These are phyloP conservation scores for Lepidurus apus DNA, from an alignment of 1,140 invertebrate species.

Conservation along the genomic window DNA sequence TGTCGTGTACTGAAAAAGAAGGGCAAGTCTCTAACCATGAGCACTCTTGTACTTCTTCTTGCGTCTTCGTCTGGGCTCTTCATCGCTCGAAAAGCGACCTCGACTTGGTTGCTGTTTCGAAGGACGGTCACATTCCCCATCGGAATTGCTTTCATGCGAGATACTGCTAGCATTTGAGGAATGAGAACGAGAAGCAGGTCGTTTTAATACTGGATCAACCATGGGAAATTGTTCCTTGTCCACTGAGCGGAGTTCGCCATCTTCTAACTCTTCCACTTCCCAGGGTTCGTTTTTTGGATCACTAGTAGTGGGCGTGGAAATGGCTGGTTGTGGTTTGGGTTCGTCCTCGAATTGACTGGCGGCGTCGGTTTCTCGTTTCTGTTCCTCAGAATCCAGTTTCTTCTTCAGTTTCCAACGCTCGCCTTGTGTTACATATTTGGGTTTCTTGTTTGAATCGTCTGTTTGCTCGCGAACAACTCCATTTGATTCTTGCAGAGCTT, in stretches of 20 bases:
- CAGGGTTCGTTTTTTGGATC: neutral
- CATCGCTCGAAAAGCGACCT: neutral
- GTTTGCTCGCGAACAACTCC: conserved; percentile 15
- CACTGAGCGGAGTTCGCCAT: neutral
- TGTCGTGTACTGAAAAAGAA: neutral
- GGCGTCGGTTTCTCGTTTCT: neutral
- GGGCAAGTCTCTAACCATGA: neutral
- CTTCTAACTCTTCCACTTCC: conserved; percentile 9
- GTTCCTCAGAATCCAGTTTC: conserved; percentile 2
- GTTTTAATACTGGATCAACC: conserved; percentile 16
- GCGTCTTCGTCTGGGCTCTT: neutral
- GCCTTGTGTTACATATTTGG: conserved; percentile 28
- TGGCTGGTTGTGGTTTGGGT: neutral
- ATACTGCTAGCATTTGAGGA: neutral
- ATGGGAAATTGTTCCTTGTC: neutral
- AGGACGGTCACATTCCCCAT: neutral
- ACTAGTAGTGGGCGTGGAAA: neutral
- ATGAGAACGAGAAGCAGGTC: neutral
- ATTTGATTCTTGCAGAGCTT: conserved; percentile 3
- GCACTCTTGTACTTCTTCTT: conserved; percentile 15
- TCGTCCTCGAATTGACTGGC: neutral
- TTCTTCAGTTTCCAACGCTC: neutral
- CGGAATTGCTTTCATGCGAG: neutral
- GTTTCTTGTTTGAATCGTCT: conserved; percentile 16
- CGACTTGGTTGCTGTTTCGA: neutral